Evolutionary conservation across 2,797 vertebrate species (phyloP).

Genomic region (Brachyrhaphis roseni): DNA sequence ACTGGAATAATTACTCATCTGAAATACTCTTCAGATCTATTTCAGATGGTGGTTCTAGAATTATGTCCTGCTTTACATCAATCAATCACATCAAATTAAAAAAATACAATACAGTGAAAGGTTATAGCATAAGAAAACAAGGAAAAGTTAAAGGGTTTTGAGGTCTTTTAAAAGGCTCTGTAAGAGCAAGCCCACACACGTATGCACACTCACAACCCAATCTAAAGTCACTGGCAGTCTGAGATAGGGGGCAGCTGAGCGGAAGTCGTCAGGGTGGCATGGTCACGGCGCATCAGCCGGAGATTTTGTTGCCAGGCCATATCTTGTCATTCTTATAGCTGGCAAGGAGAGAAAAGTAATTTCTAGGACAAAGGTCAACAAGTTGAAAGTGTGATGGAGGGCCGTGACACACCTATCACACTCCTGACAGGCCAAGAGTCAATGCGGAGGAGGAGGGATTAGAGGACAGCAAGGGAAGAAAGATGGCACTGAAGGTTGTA

Average conservation of each 20-base stretch:
- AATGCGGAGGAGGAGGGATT: constrained; percentile 13
- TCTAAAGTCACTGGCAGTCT: constrained; percentile 44
- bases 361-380: constrained; percentile 79
- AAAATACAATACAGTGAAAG: not conserved
- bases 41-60: not conserved
- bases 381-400: constrained; percentile 73
- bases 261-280: constrained; percentile 49
- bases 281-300: constrained; percentile 68
- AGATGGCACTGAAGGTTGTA: constrained; percentile 31
- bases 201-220: constrained; percentile 13
- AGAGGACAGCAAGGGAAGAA: not conserved
- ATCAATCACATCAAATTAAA: not conserved
- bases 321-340: constrained; percentile 64
- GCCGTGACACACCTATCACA: constrained; percentile 78
- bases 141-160: not conserved
- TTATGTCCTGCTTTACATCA: not conserved
- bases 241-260: constrained; percentile 44
- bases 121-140: not conserved
- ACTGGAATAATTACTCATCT: not conserved
- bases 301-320: constrained; percentile 68
- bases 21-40: too few relatives aligned
- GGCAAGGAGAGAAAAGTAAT: constrained; percentile 62
- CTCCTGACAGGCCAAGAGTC: constrained; percentile 57
- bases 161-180: not conserved
- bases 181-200: constrained; percentile 21